Conservation (phyloP, 2,888 invertebrate genomes). For the Cerastoderma edule region DNA sequence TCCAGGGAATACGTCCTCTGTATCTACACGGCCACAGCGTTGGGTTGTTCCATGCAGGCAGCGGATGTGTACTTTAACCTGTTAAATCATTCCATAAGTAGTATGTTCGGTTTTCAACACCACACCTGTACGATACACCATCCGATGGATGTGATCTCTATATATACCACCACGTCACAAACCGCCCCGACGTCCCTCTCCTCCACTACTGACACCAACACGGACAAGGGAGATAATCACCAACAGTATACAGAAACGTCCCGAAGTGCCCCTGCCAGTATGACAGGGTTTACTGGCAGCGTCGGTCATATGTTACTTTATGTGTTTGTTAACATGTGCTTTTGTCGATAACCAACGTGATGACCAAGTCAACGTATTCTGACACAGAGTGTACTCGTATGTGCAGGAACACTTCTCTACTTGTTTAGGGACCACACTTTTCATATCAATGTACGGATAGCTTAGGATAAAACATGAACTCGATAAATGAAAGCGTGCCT, state of each 20-base stretch:
- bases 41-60: slow-evolving; percentile 74
- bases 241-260: slow-evolving; percentile 16
- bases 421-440: neutral
- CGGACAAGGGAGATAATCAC: slow-evolving; percentile 10
- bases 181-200: slow-evolving; percentile 38
- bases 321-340: neutral
- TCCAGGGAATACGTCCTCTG: slow-evolving; percentile 75
- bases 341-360: too few relatives aligned
- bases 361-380: neutral
- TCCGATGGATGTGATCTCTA: slow-evolving; percentile 67
- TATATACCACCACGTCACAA: slow-evolving; percentile 64
- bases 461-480: neutral
- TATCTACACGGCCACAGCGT: slow-evolving; percentile 71
- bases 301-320: neutral
- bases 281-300: neutral
- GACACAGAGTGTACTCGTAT: neutral
- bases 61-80: slow-evolving; percentile 73
- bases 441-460: neutral
- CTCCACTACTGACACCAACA: neutral
- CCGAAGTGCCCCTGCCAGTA: neutral
- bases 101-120: slow-evolving; percentile 38
- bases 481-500: neutral
- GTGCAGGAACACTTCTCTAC: neutral
- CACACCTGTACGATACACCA: slow-evolving; percentile 60
- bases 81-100: slow-evolving; percentile 67